A percentile compares a stretch with the other conserved stretches of the same genome.
Conservation (phyloP, 1,140 invertebrate genomes). For the Eupristina koningsbergeri region DNA sequence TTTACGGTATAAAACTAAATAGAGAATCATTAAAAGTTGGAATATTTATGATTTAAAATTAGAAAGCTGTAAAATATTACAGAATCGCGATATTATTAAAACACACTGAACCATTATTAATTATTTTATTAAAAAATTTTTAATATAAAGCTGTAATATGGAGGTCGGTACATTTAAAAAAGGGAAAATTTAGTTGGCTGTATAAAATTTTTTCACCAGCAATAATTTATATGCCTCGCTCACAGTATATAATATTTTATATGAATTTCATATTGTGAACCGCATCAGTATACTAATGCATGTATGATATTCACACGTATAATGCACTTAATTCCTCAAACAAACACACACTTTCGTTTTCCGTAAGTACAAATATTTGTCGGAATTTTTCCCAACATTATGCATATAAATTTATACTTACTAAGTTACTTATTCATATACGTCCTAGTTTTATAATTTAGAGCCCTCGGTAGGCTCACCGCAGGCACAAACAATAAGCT, state of each 20-base stretch:
- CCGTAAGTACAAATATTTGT: constrained; percentile 6
- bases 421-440: background rate
- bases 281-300: background rate
- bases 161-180: too few relatives aligned
- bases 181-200: too few relatives aligned
- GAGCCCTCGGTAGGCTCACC: background rate
- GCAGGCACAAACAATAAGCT: constrained; percentile 29
- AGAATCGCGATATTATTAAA: background rate
- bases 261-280: background rate
- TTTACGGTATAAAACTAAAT: background rate
- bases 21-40: background rate
- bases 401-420: too few relatives aligned
- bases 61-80: background rate
- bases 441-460: constrained; percentile 40
- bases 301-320: background rate
- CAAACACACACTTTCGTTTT: constrained; percentile 7
- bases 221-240: too few relatives aligned
- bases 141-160: too few relatives aligned
- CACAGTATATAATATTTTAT: background rate
- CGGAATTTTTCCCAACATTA: background rate
- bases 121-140: too few relatives aligned
- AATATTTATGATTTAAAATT: background rate
- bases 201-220: too few relatives aligned
- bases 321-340: constrained; percentile 15
- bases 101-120: too few relatives aligned